Evolutionary conservation across 2,113 vertebrate genomes (phyloP).

Genomic region (Solea senegalensis): DNA sequence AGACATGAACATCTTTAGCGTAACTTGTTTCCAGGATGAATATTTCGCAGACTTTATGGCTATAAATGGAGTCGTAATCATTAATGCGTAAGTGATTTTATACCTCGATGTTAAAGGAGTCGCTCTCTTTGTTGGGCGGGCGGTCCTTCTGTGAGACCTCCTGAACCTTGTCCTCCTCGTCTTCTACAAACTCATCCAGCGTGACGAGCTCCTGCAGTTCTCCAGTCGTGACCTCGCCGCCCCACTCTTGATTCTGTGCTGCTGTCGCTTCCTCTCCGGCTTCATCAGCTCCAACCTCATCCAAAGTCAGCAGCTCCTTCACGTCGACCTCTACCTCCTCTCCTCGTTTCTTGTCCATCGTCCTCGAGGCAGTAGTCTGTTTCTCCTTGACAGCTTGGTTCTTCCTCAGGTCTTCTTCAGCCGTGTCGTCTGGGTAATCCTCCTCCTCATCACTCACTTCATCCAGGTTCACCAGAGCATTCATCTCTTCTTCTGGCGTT

Average conservation of each 20-base stretch:
- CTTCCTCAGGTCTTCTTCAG: conserved; percentile 70
- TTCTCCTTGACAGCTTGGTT: background rate
- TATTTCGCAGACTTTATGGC: too few relatives aligned
- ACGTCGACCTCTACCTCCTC: conserved; percentile 30
- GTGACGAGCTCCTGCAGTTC: conserved; percentile 63
- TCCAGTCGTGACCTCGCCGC: conserved; percentile 15
- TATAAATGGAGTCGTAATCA: too few relatives aligned
- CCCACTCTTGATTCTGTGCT: conserved; percentile 10
- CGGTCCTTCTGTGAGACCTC: background rate
- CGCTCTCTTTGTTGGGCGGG: conserved; percentile 36
- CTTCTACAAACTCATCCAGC: conserved; percentile 48
- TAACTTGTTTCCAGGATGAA: too few relatives aligned
- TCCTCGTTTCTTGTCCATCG: background rate
- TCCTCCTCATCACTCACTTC: conserved; percentile 90
- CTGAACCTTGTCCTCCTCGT: conserved; percentile 40
- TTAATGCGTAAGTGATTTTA: background rate
- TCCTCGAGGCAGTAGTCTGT: background rate
- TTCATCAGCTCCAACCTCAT: conserved; percentile 69
- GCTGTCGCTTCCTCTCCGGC: conserved; percentile 20
- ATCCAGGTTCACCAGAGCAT: conserved; percentile 83
- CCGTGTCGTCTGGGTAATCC: conserved; percentile 82
- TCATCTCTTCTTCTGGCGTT: too few relatives aligned
- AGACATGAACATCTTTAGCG: too few relatives aligned
- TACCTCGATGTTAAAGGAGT: conserved; percentile 68
- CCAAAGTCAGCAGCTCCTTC: conserved; percentile 69